A percentile compares a stretch with the other conserved stretches of the same genome.
These are phyloP conservation scores for Carlito syrichta DNA, from an alignment of 2,113 vertebrate genomes.

Conservation along the genomic window DNA sequence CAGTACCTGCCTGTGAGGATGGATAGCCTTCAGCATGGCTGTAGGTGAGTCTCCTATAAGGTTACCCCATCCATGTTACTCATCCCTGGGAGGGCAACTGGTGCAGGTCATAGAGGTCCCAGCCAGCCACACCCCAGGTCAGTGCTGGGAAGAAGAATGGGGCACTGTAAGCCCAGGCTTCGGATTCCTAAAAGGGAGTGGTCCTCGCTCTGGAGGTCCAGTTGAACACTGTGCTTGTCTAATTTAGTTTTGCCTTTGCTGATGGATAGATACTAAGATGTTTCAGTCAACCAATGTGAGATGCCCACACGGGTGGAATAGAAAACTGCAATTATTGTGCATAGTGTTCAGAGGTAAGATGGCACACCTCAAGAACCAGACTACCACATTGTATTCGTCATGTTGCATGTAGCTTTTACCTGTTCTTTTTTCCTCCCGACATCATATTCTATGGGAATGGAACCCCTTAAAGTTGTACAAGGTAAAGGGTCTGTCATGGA, in stretches of 20 bases:
- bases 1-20: neutral
- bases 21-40: neutral
- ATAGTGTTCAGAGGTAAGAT: neutral
- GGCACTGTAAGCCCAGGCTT: neutral
- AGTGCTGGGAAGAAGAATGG: neutral
- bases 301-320: too few relatives aligned
- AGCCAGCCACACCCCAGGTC: too few relatives aligned
- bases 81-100: neutral
- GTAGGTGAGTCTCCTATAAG: neutral
- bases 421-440: neutral
- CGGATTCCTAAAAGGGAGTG: neutral
- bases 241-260: neutral
- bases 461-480: neutral
- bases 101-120: rapidly evolving
- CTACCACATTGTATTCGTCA: neutral
- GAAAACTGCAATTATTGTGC: neutral
- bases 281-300: neutral
- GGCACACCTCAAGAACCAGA: neutral
- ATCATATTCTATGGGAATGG: neutral
- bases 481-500: neutral
- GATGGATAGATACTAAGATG: neutral
- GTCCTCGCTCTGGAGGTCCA: neutral
- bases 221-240: neutral
- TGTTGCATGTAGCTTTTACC: neutral
- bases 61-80: neutral